Evolutionary conservation across 2,888 invertebrate genomes (phyloP).

Genomic region (Rhodophaea formosa): DNA sequence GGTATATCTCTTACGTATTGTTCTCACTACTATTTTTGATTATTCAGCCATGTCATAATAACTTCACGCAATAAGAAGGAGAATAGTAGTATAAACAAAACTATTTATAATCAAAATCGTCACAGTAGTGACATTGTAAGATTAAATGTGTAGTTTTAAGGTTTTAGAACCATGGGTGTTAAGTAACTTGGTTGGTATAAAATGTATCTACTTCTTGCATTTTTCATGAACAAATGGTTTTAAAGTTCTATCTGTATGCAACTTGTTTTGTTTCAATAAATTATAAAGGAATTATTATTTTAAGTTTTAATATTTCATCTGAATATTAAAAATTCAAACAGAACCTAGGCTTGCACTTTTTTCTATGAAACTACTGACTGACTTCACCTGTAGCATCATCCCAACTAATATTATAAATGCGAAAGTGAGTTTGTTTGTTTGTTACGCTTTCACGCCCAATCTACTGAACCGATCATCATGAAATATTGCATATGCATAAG

Average conservation of each 20-base stretch:
- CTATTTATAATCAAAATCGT: conserved; percentile 1
- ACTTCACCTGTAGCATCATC: no score
- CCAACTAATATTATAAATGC: no score
- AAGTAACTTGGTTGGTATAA: conserved; percentile 27
- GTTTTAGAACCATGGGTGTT: conserved; percentile 29
- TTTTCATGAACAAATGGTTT: conserved; percentile 41
- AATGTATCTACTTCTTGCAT: conserved; percentile 40
- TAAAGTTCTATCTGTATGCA: conserved; percentile 45
- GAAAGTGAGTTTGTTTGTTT: no score
- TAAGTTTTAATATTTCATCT: conserved; percentile 21
- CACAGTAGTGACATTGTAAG: conserved; percentile 15
- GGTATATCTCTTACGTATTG: background rate
- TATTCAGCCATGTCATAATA: background rate
- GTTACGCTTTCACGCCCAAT: no score
- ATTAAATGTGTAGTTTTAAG: conserved; percentile 34
- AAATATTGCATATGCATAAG: no score
- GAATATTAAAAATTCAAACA: no score
- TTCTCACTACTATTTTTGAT: background rate
- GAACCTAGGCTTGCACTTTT: no score
- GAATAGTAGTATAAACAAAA: background rate
- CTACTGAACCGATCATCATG: no score
- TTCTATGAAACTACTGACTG: no score
- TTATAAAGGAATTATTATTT: conserved; percentile 24
- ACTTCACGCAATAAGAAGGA: background rate
- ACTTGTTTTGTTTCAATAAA: conserved; percentile 44